These are phyloP conservation scores for Epinephelus malabaricus DNA, from an alignment of 2,797 vertebrate species.

Conservation along the genomic window DNA sequence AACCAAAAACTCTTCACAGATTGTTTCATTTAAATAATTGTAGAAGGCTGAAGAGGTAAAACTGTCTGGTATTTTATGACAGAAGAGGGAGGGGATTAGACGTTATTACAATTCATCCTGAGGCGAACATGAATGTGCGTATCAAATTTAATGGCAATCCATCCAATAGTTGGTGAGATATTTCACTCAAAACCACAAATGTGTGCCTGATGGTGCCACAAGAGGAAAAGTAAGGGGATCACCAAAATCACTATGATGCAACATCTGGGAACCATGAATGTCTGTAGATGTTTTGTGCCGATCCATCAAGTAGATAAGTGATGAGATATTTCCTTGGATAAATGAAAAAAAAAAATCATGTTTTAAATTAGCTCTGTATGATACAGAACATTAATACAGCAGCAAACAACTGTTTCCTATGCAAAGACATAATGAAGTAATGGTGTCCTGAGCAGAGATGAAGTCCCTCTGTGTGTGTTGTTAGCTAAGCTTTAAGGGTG, in stretches of 20 bases:
- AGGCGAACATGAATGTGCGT: not conserved
- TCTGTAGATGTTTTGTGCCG: not conserved
- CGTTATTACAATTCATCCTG: not conserved
- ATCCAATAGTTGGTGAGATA: not conserved
- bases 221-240: not conserved
- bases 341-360: not conserved
- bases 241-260: not conserved
- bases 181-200: not conserved
- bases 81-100: not conserved
- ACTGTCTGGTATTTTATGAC: not conserved
- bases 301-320: not conserved
- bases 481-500: too few species aligned
- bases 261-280: not conserved
- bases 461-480: too few species aligned
- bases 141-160: not conserved
- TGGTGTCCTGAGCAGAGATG: too few species aligned
- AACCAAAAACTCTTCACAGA: not conserved
- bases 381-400: too few species aligned
- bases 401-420: too few species aligned
- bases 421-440: too few species aligned
- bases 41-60: not conserved
- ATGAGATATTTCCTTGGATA: not conserved
- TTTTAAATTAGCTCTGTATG: not conserved
- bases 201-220: not conserved
- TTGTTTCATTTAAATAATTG: conserved; percentile 13